These are phyloP conservation scores for Odontothrips loti DNA, from an alignment of 2,888 invertebrate species.

Conservation along the genomic window DNA sequence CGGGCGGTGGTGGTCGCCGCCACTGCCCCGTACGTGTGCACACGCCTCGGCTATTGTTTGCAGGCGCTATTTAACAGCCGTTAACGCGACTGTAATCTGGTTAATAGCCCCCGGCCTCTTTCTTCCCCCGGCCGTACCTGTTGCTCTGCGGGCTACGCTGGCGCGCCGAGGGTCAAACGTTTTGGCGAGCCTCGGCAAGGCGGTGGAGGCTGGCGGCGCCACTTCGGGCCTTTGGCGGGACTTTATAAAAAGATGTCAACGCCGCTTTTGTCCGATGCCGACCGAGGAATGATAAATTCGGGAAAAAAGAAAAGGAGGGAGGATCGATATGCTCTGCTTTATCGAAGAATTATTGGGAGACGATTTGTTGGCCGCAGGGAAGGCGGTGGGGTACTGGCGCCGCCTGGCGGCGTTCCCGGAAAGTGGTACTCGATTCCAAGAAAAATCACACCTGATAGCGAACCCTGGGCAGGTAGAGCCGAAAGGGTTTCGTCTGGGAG, in stretches of 20 bases:
- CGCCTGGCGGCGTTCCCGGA: background rate
- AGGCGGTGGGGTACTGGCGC: too few species aligned
- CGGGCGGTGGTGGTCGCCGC: too few species aligned
- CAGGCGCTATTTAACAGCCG: slow-evolving; percentile 11
- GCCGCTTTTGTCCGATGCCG: too few species aligned
- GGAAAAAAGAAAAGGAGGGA: background rate
- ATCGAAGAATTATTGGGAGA: too few species aligned
- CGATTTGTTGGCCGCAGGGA: too few species aligned
- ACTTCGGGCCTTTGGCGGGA: background rate
- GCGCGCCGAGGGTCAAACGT: too few species aligned
- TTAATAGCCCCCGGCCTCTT: background rate
- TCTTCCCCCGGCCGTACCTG: background rate
- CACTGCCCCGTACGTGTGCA: background rate
- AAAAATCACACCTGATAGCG: background rate
- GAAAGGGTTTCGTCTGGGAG: too few species aligned
- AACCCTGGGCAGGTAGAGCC: too few species aligned
- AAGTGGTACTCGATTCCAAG: background rate
- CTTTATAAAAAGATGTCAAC: too few species aligned
- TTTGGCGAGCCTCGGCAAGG: too few species aligned
- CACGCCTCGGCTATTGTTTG: background rate
- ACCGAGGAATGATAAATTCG: too few species aligned
- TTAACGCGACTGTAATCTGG: slow-evolving; percentile 9
- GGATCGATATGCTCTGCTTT: background rate
- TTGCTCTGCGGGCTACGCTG: background rate
- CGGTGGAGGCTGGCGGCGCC: too few species aligned